Conservation (phyloP, 2,113 vertebrate genomes). For the Chlorodrepanis virens region DNA sequence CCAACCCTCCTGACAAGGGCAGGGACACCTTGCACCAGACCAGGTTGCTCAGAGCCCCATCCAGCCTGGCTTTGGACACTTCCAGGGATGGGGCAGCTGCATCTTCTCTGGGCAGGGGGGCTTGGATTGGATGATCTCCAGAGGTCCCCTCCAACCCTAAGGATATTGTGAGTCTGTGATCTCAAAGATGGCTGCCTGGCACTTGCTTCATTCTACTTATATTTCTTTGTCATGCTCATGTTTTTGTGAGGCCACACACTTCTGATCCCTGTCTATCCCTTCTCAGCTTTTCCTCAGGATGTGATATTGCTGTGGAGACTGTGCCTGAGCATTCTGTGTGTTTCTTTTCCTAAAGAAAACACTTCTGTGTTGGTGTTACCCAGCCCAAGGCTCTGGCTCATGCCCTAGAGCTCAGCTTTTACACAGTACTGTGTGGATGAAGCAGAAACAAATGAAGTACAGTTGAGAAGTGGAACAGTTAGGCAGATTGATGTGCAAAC, state of each 20-base stretch:
- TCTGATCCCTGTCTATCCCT: neutral
- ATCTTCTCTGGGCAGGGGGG: rapidly evolving
- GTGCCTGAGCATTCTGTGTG: neutral
- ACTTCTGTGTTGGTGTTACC: neutral
- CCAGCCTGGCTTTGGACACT: neutral
- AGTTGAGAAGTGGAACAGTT: neutral
- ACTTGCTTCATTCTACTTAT: neutral
- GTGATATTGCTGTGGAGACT: neutral
- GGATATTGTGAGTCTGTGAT: neutral
- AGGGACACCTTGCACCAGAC: neutral
- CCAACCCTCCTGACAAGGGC: neutral
- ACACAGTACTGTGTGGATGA: neutral
- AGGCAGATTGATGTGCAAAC: neutral
- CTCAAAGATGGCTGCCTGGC: neutral
- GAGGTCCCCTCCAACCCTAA: neutral
- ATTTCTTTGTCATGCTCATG: neutral
- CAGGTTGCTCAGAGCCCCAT: neutral
- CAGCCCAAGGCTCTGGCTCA: neutral
- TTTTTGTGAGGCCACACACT: neutral
- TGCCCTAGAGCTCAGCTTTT: neutral
- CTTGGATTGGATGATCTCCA: neutral
- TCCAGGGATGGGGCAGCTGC: neutral
- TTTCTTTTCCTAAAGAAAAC: neutral
- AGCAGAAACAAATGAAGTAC: neutral
- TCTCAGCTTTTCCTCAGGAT: neutral